A percentile compares a stretch with the other conserved stretches of the same genome.
Evolutionary conservation across 1,140 invertebrate species (phyloP).

Genomic region (Drosophila tropicalis): DNA sequence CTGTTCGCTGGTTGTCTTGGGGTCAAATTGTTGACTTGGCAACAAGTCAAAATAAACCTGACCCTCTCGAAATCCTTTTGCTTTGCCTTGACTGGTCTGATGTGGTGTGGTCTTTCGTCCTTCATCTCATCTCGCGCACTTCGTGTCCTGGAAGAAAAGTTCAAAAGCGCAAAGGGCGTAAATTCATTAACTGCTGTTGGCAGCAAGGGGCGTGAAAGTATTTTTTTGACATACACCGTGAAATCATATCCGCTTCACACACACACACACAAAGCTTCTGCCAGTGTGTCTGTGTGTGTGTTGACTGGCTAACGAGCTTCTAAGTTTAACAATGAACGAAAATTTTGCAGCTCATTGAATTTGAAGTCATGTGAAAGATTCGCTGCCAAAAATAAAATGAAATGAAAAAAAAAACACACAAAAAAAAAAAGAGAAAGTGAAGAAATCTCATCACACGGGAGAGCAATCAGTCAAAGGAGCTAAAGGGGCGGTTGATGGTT

Average conservation of each 20-base stretch:
- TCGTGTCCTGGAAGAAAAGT: slow-evolving; percentile 47
- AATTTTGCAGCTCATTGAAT: slow-evolving; percentile 80
- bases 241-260: slow-evolving; percentile 53
- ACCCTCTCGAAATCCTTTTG: not conserved
- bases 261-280: slow-evolving; percentile 26
- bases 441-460: slow-evolving; percentile 4
- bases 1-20: too few species aligned
- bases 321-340: slow-evolving; percentile 77
- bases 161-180: slow-evolving; percentile 74
- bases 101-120: slow-evolving; percentile 10
- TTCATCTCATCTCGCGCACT: slow-evolving; percentile 12
- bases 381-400: slow-evolving; percentile 22
- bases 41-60: not conserved
- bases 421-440: slow-evolving; percentile 4
- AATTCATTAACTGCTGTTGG: slow-evolving; percentile 69
- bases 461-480: slow-evolving; percentile 21
- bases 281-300: slow-evolving; percentile 17
- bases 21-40: not conserved
- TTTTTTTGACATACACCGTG: slow-evolving; percentile 57
- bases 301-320: slow-evolving; percentile 72
- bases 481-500: not conserved
- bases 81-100: not conserved
- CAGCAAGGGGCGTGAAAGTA: slow-evolving; percentile 63
- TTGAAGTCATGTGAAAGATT: slow-evolving; percentile 77
- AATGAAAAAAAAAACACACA: not conserved